Evolutionary conservation across 2,113 vertebrate genomes (phyloP).

Genomic region (Ailuropoda melanoleuca): DNA sequence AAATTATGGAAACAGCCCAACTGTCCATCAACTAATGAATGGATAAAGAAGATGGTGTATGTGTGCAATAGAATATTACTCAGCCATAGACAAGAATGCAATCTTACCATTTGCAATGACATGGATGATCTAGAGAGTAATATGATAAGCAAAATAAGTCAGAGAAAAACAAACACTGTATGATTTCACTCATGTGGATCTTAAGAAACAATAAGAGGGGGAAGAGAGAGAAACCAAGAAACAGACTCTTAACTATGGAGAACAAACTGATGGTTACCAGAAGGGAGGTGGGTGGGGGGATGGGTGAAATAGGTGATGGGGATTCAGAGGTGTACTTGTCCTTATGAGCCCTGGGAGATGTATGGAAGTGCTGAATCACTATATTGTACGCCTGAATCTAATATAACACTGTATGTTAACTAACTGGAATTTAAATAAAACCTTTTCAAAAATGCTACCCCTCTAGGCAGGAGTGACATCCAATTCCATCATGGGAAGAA

Average conservation of each 20-base stretch:
- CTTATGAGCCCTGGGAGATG: background rate
- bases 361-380: background rate
- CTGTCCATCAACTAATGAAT: background rate
- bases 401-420: background rate
- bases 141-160: background rate
- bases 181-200: background rate
- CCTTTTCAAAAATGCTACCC: background rate
- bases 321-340: background rate
- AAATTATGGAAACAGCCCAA: background rate
- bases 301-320: background rate
- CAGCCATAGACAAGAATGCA: background rate
- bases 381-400: background rate
- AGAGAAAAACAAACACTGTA: background rate
- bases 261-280: background rate
- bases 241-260: background rate
- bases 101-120: background rate
- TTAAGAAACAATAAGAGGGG: background rate
- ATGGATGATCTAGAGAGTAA: background rate
- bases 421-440: background rate
- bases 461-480: background rate
- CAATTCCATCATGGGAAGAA: background rate
- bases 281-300: background rate
- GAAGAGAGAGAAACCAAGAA: background rate
- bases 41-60: background rate
- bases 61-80: background rate